These are phyloP conservation scores for Rissa tridactyla DNA, from an alignment of 2,113 vertebrate species.

Conservation along the genomic window DNA sequence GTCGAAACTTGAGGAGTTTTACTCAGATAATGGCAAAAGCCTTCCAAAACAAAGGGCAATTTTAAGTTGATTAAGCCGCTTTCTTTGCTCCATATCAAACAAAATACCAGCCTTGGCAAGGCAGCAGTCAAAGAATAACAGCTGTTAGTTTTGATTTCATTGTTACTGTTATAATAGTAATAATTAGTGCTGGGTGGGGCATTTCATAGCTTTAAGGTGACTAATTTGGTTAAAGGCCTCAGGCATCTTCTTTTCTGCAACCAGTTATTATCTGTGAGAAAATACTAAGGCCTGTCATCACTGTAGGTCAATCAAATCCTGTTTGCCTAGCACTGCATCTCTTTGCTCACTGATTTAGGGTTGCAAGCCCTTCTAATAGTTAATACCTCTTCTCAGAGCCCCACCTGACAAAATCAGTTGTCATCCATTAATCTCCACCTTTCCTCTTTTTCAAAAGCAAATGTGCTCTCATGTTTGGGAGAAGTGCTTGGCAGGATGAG, in stretches of 20 bases:
- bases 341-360: background rate
- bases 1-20: background rate
- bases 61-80: background rate
- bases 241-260: slow-evolving; percentile 41
- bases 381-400: background rate
- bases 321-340: background rate
- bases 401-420: background rate
- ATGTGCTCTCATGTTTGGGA: background rate
- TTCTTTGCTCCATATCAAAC: background rate
- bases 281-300: background rate
- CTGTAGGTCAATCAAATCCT: background rate
- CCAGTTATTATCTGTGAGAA: slow-evolving; percentile 44
- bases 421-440: background rate
- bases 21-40: background rate
- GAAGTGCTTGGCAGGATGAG: background rate
- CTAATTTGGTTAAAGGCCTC: slow-evolving; percentile 7
- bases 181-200: slow-evolving; percentile 35
- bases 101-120: background rate
- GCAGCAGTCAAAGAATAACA: background rate
- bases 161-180: slow-evolving; percentile 25
- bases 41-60: background rate
- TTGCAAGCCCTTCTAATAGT: background rate
- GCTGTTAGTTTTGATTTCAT: slow-evolving; percentile 23
- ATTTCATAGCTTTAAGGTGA: slow-evolving; percentile 45
- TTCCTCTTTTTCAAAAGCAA: background rate